A percentile compares a stretch with the other conserved stretches of the same genome.
These are phyloP conservation scores for Sceloporus tristichus DNA, from an alignment of 2,113 vertebrate genomes.

Conservation along the genomic window DNA sequence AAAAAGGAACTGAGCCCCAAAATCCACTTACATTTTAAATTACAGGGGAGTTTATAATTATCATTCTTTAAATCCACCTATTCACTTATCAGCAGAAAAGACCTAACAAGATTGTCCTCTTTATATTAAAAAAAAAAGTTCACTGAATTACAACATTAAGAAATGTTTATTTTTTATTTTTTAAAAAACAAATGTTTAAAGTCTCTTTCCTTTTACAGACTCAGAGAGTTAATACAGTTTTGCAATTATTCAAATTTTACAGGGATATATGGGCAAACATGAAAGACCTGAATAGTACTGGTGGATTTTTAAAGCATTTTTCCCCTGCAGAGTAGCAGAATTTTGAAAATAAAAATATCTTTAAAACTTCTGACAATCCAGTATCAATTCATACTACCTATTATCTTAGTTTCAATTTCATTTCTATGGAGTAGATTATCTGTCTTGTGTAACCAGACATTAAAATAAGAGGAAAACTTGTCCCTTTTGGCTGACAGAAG, in stretches of 20 bases:
- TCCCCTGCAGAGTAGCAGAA: background rate
- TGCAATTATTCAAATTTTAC: slow-evolving; percentile 18
- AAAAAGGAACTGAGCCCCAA: background rate
- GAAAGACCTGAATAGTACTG: background rate
- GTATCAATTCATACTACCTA: background rate
- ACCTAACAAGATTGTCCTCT: background rate
- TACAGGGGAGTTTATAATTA: background rate
- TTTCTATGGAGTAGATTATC: background rate
- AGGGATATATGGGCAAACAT: background rate
- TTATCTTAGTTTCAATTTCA: too few relatives aligned
- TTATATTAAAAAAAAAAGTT: background rate
- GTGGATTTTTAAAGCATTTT: background rate
- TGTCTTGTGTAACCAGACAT: background rate
- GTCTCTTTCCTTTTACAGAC: background rate
- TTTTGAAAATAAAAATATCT: background rate
- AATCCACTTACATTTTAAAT: background rate
- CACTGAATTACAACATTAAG: background rate
- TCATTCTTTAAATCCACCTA: background rate
- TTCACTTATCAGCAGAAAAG: background rate
- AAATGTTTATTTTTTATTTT: too few relatives aligned
- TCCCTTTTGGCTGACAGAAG: background rate
- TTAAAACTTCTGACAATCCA: background rate
- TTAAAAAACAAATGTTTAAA: background rate
- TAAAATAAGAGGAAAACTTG: rapidly evolving
- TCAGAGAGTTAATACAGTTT: background rate